Base-by-base conservation (phyloP, 2,113 vertebrate genomes). In the Paralichthys olivaceus region DNA sequence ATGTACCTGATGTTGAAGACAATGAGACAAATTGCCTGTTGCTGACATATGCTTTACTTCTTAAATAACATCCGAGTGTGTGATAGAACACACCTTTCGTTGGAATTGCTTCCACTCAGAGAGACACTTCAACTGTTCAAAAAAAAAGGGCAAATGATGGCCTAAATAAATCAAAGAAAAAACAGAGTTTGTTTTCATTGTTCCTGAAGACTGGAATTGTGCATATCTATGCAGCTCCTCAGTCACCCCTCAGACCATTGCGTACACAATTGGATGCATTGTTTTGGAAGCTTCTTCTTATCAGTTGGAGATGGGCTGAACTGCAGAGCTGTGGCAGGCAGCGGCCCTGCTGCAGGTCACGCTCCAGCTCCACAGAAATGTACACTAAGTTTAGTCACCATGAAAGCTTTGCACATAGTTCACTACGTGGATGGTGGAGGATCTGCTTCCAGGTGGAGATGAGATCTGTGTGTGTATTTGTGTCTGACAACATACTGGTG, bases 331-430 rank as follows among this genome's bases (percentile, higher is more conserved):
- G 64, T 7, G 69, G 79, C 84, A 84, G 68, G 72, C 84, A 79
- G 84, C 80, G 75, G 73, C 84, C 81, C 83, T 40, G 88, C 86
- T 83, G 81, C 85, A 80, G 62, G 86, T 89, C n/a, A 67, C 80
- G 90, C 83, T 91, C 86, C 85, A 83, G 69, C 84, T 88, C 75
- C 89, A 71, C 71, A 87, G 87, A 94, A 92, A 94, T 94, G 90
- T 91, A 94, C 89, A 93, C 90, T 77, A 93, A 84, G 82, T 86
- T 80, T 92, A 94, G 66, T 81, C 84, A 90, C 82, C 89, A 43
- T 94, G 89, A 92, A 85, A 69, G 80, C 73, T 84, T 81, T 60
- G 80, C 84, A 81, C 71, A 91, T 29, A 82, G 69, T 80, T 85
- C 69, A 75, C 34, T 45, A 64, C 20, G 69, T 80, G 78, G 56